Base-by-base conservation (phyloP, 1,140 invertebrate species). In the Papilio aristodemus region DNA sequence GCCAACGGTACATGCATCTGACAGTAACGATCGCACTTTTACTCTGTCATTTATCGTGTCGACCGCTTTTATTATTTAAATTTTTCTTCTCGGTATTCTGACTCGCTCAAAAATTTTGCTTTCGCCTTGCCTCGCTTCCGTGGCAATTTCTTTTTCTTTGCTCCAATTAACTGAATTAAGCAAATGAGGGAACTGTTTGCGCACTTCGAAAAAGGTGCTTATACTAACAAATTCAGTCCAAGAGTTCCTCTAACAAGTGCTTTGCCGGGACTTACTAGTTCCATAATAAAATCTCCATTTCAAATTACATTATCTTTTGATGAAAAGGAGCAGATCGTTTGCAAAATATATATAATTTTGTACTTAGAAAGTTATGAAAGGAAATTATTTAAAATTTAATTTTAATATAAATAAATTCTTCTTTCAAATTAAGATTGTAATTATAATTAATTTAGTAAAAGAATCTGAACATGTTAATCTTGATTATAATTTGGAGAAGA, bases 11-110 rank as follows among this genome's bases (percentile, higher is more conserved):
- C 80, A 79, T 86, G 84, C 80, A 80, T 80, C 76, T 87, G 85
- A 87, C 85, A 86, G 77, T 86, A 87, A 86, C 84, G 85, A 86
- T 81, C 82, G 79, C 75, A 83, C 80, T 87, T 82, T 80, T 84
- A 83, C 80, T 80, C 70, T 78, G 76, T 81, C 82, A 83, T 84
- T 86, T 86, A 79, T 84, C 75, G 75, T 75, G 76, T 75, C 71
- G 72, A 70, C 74, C 72, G 73, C 59, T 74, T 80, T 80, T 78
- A 73, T 79, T 81, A 80, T 66, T 66, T 66, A 66, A 66, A 66
- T 66, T 66, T 66, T 50, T 50, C 41, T 46, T 64, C 62, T 46
- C 63, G 4, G 27, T 32, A 66, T 50, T 46, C 63, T 32, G 11
- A 27, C 27, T 50, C 43, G 25, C 14, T 50, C 43, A 50, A 14